Evolutionary conservation across 2,113 vertebrate species (phyloP).

Genomic region (Gnathochromis pfefferi): DNA sequence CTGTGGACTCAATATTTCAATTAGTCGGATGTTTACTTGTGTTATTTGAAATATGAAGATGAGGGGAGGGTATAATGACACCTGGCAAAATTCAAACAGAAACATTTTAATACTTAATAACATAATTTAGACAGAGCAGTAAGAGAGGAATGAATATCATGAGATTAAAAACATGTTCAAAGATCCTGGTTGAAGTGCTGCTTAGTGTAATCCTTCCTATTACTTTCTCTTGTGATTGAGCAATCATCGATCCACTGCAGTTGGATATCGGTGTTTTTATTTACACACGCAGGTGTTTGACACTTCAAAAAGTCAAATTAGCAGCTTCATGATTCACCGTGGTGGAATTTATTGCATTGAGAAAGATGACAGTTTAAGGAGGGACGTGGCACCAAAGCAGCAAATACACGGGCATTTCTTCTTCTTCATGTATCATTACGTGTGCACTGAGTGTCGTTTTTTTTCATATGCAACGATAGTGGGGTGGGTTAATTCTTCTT

Average conservation of each 20-base stretch:
- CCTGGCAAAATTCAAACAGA: background rate
- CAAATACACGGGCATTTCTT: background rate
- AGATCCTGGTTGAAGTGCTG: background rate
- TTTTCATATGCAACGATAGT: background rate
- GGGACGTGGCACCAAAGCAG: background rate
- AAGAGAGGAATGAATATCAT: background rate
- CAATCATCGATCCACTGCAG: rapidly evolving
- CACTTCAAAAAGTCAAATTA: background rate
- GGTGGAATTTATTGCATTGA: background rate
- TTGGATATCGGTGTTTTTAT: rapidly evolving
- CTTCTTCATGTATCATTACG: background rate
- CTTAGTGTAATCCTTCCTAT: background rate
- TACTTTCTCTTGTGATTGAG: background rate
- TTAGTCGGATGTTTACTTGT: background rate
- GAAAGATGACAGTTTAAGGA: rapidly evolving
- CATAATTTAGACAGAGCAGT: background rate
- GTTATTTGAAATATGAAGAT: background rate
- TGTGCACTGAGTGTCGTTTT: rapidly evolving
- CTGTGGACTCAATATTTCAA: background rate
- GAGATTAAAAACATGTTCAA: background rate
- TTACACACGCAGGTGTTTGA: background rate
- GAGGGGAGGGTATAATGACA: background rate
- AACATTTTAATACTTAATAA: background rate
- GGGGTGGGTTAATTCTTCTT: background rate
- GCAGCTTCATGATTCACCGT: background rate